Evolutionary conservation across 2,113 vertebrate species (phyloP).

Genomic region (Solea senegalensis): DNA sequence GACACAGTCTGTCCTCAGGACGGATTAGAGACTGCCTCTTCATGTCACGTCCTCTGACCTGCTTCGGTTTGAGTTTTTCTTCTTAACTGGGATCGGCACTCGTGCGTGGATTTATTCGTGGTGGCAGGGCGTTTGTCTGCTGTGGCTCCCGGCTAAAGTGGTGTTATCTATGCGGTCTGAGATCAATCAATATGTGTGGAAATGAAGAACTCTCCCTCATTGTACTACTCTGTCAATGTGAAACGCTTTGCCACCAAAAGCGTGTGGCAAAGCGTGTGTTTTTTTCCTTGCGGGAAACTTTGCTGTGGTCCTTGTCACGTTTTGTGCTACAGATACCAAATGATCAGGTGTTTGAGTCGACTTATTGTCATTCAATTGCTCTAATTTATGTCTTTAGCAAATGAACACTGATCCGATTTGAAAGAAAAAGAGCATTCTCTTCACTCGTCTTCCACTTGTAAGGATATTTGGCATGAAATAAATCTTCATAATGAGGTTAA

Average conservation of each 20-base stretch:
- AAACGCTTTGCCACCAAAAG: background rate
- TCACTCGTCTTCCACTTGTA: constrained; percentile 38
- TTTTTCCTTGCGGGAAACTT: constrained; percentile 2
- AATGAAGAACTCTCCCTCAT: constrained; percentile 5
- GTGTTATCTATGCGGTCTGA: background rate
- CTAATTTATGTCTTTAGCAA: constrained; percentile 44
- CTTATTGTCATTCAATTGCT: constrained; percentile 68
- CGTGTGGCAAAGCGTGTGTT: no score
- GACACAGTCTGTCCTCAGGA: no score
- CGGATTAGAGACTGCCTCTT: no score
- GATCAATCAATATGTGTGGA: constrained; percentile 14
- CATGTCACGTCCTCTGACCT: no score
- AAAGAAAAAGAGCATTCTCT: constrained; percentile 33
- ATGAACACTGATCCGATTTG: constrained; percentile 43
- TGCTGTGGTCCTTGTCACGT: constrained; percentile 11
- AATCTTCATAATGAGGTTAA: constrained; percentile 55
- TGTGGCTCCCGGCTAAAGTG: background rate
- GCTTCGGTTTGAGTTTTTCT: no score
- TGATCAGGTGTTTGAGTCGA: constrained; percentile 48
- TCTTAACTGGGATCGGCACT: no score
- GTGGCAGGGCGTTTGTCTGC: no score
- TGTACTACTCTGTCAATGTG: background rate
- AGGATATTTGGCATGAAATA: constrained; percentile 53
- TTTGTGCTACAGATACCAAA: constrained; percentile 31
- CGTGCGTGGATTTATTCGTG: no score